A percentile compares a stretch with the other conserved stretches of the same genome.
Conservation (phyloP, 1,140 invertebrate species). For the Andrena cerasifolii region DNA sequence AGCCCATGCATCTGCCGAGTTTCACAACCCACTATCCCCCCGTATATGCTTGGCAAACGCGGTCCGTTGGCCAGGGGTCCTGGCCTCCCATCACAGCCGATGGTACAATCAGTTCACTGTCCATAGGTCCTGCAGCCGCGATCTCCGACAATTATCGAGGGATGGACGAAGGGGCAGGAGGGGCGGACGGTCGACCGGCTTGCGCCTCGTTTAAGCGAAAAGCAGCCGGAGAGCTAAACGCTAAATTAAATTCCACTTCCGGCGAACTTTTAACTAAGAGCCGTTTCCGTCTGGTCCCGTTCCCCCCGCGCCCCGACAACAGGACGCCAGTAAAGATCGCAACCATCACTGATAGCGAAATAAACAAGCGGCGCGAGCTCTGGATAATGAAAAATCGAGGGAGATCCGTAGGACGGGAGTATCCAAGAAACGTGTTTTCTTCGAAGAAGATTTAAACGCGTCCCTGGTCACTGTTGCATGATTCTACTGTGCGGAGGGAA, state of each 20-base stretch:
- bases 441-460: background rate
- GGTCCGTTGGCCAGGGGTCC: conserved; percentile 42
- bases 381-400: conserved; percentile 7
- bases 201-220: background rate
- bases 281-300: background rate
- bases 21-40: conserved; percentile 55
- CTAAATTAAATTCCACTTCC: conserved; percentile 47
- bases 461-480: too few relatives aligned
- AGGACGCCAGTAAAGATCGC: background rate
- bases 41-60: conserved; percentile 52
- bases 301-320: background rate
- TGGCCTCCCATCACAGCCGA: conserved; percentile 36
- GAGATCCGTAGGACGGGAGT: background rate
- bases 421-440: background rate
- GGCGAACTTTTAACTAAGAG: conserved; percentile 43
- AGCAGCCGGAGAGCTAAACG: conserved; percentile 7
- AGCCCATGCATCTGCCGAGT: conserved; percentile 62
- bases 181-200: background rate
- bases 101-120: conserved; percentile 63
- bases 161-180: too few relatives aligned
- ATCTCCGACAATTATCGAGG: conserved; percentile 62
- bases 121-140: conserved; percentile 57
- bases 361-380: background rate
- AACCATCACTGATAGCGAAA: background rate
- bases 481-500: too few relatives aligned